Evolutionary conservation across 2,797 vertebrate species (phyloP), one percentile per base, ranked within the genome.

Genomic region (Danio jaintianensis): DNA sequence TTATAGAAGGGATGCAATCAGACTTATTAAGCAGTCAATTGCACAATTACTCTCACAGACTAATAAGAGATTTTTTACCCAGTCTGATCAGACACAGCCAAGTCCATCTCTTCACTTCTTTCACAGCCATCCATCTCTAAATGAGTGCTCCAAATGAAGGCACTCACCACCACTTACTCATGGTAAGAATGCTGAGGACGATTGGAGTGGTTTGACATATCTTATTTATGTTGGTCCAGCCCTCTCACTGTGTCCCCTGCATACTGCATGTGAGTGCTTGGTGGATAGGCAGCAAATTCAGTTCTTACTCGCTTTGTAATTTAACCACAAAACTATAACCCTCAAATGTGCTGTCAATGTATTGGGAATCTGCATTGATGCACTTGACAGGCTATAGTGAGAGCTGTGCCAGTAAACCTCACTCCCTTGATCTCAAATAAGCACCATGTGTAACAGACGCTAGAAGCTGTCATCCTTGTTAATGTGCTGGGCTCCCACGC

Each of bases 61-160:
- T 69, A 81, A 74, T 81, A 42, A 79, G 75, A 80, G 36, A 76
- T 63, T 47, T 62, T 64, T 58, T 4, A 38, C 43, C 20, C 36
- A 70, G 64, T 56, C 50, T 56, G 62, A 79, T 61, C 66, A 66
- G n/a, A 43, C 61, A 36, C 6, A 76, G 18, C 38, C 36, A 70
- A 36, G 40, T 52, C 29, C 10, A 56, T 70, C 59, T 68, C 36
- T 67, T 52, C 58, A 40, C 18, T 15, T 67, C 63, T 78, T 40
- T 36, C 18, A 45, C 29, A 55, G 16, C 36, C 53, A 4, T 68
- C 20, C 48, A 66, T 77, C 48, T 83, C 53, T 68, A 22, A 22
- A 42, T 12, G 16, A 82, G 53, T 78, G 73, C 71, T 76, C n/a
- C 64, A 67, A 69, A 59, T 70, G 69, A 70, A 84, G 71, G 77